Evolutionary conservation across 2,113 vertebrate species (phyloP), one percentile per base, ranked within the genome.

Genomic region (Chascanopsetta lugubris): DNA sequence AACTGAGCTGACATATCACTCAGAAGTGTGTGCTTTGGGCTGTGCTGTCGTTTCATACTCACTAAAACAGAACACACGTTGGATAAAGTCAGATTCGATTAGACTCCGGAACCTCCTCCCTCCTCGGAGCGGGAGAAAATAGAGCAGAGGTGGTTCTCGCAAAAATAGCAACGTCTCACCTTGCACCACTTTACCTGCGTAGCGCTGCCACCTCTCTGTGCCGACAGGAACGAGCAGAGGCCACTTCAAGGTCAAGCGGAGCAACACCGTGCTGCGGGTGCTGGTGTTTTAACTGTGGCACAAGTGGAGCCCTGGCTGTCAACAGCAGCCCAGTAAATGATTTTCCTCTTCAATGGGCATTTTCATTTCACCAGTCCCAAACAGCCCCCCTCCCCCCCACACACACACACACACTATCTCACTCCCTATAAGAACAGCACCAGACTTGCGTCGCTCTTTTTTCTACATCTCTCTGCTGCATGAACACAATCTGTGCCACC

Each of bases 81-180:
- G n/a, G n/a, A n/a, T n/a, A n/a, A n/a, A n/a, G n/a, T n/a, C n/a
- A n/a, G n/a, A n/a, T n/a, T n/a, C n/a, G n/a, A n/a, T n/a, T n/a
- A n/a, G n/a, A n/a, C n/a, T n/a, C n/a, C n/a, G n/a, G n/a, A n/a
- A n/a, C n/a, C n/a, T n/a, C n/a, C 22, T 36, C 25, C 38, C 18
- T 61, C 51, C 54, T 42, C 6, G 17, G 43, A 34, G 36, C n/a
- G 13, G 36, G 18, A 61, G 6, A 21, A 32, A 45, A 51, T 24
- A 25, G 38, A 66, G 49, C 26, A 72, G 25, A 57, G 48, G 10
- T 38, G 6, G 12, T 55, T 69, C 38, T 36, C 17, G 64, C 76
- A 25, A 51, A 62, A 83, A 80, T 69, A 78, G 70, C 53, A 73
- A 56, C 40, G 56, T 18, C 36, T 64, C 58, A 68, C 59, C 54